phyloP scores from a whole-genome alignment of 2,113 vertebrate genomes.

The Dunckerocampus dactyliophorus region DNA sequence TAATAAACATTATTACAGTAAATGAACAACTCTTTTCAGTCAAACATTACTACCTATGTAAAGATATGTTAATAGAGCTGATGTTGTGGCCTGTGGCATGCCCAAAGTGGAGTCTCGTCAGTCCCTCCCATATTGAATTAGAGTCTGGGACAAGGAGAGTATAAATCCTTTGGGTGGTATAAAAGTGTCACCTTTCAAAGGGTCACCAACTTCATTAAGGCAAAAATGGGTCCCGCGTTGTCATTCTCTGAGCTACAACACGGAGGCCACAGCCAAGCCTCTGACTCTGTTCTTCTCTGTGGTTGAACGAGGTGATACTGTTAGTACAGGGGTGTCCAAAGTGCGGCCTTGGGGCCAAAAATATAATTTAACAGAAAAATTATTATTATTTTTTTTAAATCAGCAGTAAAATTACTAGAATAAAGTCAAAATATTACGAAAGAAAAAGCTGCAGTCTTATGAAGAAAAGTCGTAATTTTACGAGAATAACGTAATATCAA shows the following conservation, averaged over 20 bases:
- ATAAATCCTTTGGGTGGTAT: slow-evolving; percentile 74
- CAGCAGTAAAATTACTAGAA: no score
- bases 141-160: slow-evolving; percentile 68
- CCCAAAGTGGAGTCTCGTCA: slow-evolving; percentile 56
- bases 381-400: no score
- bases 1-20: slow-evolving; percentile 8
- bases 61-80: slow-evolving; percentile 60
- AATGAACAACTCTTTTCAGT: slow-evolving; percentile 18
- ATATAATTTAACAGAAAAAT: slow-evolving; percentile 26
- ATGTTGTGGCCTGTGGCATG: not conserved
- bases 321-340: slow-evolving; percentile 17
- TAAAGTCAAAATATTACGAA: no score
- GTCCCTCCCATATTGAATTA: slow-evolving; percentile 66
- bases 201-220: slow-evolving; percentile 82
- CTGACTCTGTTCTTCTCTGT: slow-evolving; percentile 57
- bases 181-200: slow-evolving; percentile 79
- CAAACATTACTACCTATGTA: slow-evolving; percentile 8
- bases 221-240: slow-evolving; percentile 70
- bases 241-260: slow-evolving; percentile 65
- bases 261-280: slow-evolving; percentile 51
- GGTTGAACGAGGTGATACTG: slow-evolving; percentile 51
- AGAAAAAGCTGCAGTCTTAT: no score
- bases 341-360: not conserved
- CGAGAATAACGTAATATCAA: no score
- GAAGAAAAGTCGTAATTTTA: no score